Conservation (phyloP, 2,888 invertebrate genomes). For the Eupithecia inturbata region DNA sequence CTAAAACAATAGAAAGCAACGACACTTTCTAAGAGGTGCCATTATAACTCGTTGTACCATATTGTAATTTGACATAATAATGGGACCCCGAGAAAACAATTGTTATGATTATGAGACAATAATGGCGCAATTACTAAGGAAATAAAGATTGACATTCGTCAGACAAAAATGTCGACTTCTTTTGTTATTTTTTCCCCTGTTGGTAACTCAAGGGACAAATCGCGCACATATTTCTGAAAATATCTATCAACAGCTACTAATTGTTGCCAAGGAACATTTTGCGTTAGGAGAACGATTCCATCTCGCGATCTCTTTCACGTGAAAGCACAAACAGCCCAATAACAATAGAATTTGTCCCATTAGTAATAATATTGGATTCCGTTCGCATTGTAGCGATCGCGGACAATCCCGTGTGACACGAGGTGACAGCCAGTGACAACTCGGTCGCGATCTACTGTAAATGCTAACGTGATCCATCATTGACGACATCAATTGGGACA, state of each 20-base stretch:
- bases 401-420: slow-evolving; percentile 41
- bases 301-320: slow-evolving; percentile 22
- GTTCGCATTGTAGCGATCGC: slow-evolving; percentile 33
- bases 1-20: neutral
- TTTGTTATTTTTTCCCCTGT: neutral
- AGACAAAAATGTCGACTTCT: neutral
- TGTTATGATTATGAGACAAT: neutral
- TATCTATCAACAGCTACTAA: neutral
- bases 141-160: neutral
- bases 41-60: neutral
- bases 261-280: slow-evolving; percentile 18
- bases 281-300: slow-evolving; percentile 22
- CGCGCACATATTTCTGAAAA: neutral
- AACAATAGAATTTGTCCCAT: slow-evolving; percentile 33
- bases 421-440: slow-evolving; percentile 46
- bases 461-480: slow-evolving; percentile 42
- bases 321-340: slow-evolving; percentile 25
- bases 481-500: slow-evolving; percentile 40
- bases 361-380: slow-evolving; percentile 36
- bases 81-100: neutral
- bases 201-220: neutral
- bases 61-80: slow-evolving; percentile 2
- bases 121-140: neutral
- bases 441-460: slow-evolving; percentile 40
- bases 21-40: neutral